phyloP scores from a whole-genome alignment of 2,113 vertebrate species.

The Geococcyx californianus region DNA sequence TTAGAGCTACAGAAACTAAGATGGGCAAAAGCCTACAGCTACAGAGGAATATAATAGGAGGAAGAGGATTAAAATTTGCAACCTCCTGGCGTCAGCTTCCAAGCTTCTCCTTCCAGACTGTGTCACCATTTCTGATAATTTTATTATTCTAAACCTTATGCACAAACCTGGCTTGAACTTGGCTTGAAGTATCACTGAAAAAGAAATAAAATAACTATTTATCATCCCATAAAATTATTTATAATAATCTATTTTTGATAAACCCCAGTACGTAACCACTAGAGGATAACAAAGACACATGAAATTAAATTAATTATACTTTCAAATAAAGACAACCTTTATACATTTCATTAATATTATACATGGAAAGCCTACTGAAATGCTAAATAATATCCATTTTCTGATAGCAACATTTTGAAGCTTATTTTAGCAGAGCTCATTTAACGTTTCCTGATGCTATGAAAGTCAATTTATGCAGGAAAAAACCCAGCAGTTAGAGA shows the following conservation, averaged over 20 bases:
- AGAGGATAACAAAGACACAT: slow-evolving; percentile 20
- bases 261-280: background rate
- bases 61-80: slow-evolving; percentile 5
- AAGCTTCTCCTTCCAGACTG: background rate
- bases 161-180: background rate
- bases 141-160: background rate
- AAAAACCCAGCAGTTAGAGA: background rate
- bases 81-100: background rate
- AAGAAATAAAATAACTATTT: background rate
- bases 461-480: slow-evolving; percentile 44
- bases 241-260: background rate
- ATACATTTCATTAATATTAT: slow-evolving; percentile 30
- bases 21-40: background rate
- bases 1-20: background rate
- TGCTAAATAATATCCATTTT: slow-evolving; percentile 27
- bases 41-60: background rate
- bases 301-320: slow-evolving; percentile 26
- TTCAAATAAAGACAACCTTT: slow-evolving; percentile 25
- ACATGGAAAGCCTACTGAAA: slow-evolving; percentile 5
- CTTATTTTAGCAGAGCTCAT: slow-evolving; percentile 29
- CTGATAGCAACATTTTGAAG: slow-evolving; percentile 40
- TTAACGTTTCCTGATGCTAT: slow-evolving; percentile 53
- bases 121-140: background rate
- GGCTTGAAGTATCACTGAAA: background rate
- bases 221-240: background rate